phyloP scores from a whole-genome alignment of 2,797 vertebrate genomes.

The Lepus oiostolus region DNA sequence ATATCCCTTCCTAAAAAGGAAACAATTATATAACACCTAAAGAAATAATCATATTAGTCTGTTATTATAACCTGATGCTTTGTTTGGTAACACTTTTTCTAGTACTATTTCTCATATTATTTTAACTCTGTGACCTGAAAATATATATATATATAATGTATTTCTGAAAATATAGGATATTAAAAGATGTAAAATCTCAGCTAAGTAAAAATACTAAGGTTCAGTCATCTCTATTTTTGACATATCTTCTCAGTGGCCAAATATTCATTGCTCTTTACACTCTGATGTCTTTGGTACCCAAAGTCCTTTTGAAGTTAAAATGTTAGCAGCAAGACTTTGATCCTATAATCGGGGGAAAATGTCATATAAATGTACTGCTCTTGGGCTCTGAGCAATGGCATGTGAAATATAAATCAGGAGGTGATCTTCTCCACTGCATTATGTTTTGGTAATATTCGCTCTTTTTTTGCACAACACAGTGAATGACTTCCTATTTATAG shows the following conservation, averaged over 20 bases:
- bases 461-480: background rate
- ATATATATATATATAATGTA: background rate
- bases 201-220: slow-evolving; percentile 46
- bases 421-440: slow-evolving; percentile 7
- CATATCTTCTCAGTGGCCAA: background rate
- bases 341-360: slow-evolving; percentile 35
- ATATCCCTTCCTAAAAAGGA: background rate
- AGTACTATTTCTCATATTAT: slow-evolving; percentile 18
- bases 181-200: background rate
- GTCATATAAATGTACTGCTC: slow-evolving; percentile 49
- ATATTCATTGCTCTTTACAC: slow-evolving; percentile 41
- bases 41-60: background rate
- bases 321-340: slow-evolving; percentile 60
- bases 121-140: background rate
- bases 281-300: slow-evolving; percentile 22
- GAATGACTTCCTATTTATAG: background rate
- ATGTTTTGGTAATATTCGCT: background rate
- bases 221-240: slow-evolving; percentile 41
- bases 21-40: background rate
- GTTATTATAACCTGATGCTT: background rate
- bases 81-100: background rate
- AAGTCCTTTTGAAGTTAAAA: slow-evolving; percentile 67
- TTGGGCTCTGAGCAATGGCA: background rate
- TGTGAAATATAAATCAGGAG: background rate
- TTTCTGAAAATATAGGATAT: background rate